These are phyloP conservation scores for Perognathus longimembris DNA, from an alignment of 2,113 vertebrate species.

Conservation along the genomic window DNA sequence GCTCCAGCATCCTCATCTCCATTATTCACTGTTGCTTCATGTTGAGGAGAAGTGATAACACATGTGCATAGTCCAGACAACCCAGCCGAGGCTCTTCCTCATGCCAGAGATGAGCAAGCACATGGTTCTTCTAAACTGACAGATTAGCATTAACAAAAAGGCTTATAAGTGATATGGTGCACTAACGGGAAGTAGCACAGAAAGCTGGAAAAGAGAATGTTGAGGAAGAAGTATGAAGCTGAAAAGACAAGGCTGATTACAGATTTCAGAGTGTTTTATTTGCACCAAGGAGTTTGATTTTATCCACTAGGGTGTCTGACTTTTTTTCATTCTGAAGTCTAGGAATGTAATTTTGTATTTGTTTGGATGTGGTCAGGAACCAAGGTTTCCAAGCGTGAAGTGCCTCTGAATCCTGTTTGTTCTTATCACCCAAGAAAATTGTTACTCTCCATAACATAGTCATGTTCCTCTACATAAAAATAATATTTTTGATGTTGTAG, in stretches of 20 bases:
- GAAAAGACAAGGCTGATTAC: neutral
- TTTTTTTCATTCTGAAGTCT: neutral
- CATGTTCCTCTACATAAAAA: neutral
- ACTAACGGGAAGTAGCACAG: neutral
- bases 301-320: neutral
- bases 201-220: neutral
- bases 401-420: conserved; percentile 38
- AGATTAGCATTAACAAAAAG: neutral
- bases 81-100: neutral
- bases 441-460: neutral
- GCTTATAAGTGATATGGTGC: neutral
- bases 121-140: neutral
- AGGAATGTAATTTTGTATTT: neutral
- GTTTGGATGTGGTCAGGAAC: neutral
- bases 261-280: neutral
- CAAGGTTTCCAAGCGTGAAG: conserved; percentile 24
- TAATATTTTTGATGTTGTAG: neutral
- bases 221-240: neutral
- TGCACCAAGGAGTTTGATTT: neutral
- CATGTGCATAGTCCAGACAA: neutral
- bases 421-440: neutral
- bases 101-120: neutral
- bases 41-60: neutral
- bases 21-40: neutral
- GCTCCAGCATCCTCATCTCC: neutral